Evolutionary conservation across 30 jellyfish, hydroid and myxozoan genomes (phyloP).

Genomic region (Hydractinia echinata): DNA sequence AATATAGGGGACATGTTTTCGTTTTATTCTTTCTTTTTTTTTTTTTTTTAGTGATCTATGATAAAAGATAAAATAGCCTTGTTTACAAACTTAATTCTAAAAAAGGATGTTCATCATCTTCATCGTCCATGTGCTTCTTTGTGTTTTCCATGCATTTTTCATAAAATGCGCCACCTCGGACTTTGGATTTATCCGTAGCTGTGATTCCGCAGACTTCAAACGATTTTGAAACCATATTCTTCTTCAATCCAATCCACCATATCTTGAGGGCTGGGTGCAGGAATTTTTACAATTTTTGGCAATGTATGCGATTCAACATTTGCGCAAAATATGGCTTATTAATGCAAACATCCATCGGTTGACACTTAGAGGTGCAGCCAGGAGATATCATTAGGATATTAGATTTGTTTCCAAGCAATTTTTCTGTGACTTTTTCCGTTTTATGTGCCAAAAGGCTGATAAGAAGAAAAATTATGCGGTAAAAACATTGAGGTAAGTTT

Average conservation of each 20-base stretch:
- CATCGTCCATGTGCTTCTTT: neutral
- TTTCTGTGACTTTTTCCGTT: too few species aligned
- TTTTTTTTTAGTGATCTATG: neutral
- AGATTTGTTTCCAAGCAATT: too few species aligned
- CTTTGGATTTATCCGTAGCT: neutral
- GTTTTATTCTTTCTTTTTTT: neutral
- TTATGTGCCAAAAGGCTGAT: too few species aligned
- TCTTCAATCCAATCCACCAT: constrained; percentile 13
- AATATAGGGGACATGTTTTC: constrained; percentile 1
- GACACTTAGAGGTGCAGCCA: constrained; percentile 5
- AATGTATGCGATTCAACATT: constrained; percentile 10
- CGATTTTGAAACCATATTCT: constrained; percentile 7
- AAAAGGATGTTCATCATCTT: constrained; percentile 8
- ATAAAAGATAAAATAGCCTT: neutral
- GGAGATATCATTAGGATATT: neutral
- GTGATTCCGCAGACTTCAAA: constrained; percentile 13
- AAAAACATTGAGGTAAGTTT: too few species aligned
- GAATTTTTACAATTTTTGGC: constrained; percentile 2
- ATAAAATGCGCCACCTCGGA: constrained; percentile 19
- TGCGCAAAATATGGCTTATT: constrained; percentile 18
- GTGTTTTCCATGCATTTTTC: constrained; percentile 6
- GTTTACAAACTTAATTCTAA: constrained; percentile 13
- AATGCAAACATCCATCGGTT: constrained; percentile 17
- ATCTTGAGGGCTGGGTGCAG: neutral
- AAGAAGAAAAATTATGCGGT: too few species aligned